Evolutionary conservation across 2,888 invertebrate species (phyloP).

Genomic region (Netelia inedita): DNA sequence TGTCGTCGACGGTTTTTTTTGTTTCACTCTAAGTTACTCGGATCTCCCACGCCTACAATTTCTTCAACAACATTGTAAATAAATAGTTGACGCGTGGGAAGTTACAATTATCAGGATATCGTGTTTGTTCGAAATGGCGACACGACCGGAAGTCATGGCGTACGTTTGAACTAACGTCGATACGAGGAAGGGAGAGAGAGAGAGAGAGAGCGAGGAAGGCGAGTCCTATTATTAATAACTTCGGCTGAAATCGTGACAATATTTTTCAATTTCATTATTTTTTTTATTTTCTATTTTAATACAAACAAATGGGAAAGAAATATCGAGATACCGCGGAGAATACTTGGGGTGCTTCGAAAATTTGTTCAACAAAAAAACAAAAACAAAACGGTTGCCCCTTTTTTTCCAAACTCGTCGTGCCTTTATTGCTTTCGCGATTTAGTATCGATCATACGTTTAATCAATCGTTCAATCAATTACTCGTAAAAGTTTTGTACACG

Average conservation of each 20-base stretch:
- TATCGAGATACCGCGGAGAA: not conserved
- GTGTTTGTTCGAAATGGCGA: not conserved
- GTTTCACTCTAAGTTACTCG: not conserved
- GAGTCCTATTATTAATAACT: not conserved
- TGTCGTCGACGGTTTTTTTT: not conserved
- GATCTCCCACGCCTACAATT: not conserved
- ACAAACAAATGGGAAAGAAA: not conserved
- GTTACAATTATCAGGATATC: not conserved
- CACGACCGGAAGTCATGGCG: not conserved
- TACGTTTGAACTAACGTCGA: not conserved
- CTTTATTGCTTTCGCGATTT: not conserved
- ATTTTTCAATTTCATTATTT: not conserved
- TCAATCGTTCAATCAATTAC: not conserved
- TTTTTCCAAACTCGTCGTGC: not conserved
- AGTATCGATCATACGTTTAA: not conserved
- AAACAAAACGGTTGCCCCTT: not conserved
- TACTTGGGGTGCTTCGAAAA: not conserved
- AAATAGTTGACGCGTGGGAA: not conserved
- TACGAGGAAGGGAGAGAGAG: not conserved
- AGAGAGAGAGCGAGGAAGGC: not conserved
- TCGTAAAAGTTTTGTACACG: no score
- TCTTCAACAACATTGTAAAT: not conserved
- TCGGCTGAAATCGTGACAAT: not conserved
- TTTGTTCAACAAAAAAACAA: not conserved
- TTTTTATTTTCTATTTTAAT: not conserved